Evolutionary conservation across 2,797 vertebrate species (phyloP).

Genomic region (Okamejei kenojei): DNA sequence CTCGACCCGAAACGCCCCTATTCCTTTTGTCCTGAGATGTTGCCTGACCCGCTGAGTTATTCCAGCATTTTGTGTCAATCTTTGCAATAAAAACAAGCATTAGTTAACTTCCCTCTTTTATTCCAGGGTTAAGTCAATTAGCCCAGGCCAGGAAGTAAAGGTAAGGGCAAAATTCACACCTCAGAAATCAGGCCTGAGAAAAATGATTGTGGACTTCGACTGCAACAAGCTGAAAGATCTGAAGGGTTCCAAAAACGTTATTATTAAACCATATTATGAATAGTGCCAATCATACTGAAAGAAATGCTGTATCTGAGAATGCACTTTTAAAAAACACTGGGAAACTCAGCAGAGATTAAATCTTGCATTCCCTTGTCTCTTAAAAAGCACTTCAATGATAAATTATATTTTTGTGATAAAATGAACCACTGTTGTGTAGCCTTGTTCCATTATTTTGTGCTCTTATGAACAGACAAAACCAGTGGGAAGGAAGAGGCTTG

Average conservation of each 20-base stretch:
- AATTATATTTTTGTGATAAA: background rate
- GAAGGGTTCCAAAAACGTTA: slow-evolving; percentile 80
- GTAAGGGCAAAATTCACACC: slow-evolving; percentile 73
- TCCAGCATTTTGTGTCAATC: no score
- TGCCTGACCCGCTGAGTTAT: no score
- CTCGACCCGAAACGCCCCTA: no score
- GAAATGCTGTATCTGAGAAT: background rate
- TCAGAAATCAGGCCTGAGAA: slow-evolving; percentile 61
- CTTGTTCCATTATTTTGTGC: background rate
- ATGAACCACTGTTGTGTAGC: background rate
- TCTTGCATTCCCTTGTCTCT: background rate
- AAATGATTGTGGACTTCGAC: slow-evolving; percentile 82
- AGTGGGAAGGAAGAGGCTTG: no score
- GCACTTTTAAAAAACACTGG: background rate
- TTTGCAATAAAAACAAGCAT: no score
- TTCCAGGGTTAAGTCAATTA: slow-evolving; percentile 54
- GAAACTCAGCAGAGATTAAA: background rate
- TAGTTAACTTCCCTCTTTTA: background rate
- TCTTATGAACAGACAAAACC: background rate
- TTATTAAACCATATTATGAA: slow-evolving; percentile 50
- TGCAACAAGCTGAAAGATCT: slow-evolving; percentile 74
- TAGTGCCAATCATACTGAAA: background rate
- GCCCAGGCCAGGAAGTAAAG: slow-evolving; percentile 66
- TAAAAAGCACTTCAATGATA: background rate
- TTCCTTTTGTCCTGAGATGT: no score